Conservation (phyloP, 1,140 invertebrate genomes). For the Drosophila ogumai region DNA sequence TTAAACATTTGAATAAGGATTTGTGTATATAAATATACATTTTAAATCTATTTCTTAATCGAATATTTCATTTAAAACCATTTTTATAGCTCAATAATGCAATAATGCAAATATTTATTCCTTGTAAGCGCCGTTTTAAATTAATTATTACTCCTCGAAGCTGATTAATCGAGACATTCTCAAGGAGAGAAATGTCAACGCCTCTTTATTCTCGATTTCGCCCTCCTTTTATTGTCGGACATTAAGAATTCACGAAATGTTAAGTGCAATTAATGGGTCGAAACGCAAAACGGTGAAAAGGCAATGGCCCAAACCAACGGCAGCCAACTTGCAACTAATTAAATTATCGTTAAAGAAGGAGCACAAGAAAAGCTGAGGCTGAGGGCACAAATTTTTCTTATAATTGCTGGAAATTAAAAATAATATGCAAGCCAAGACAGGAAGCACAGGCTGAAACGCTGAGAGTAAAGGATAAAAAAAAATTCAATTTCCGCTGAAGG, state of each 20-base stretch:
- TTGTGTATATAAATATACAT: neutral
- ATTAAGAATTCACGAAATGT: slow-evolving; percentile 74
- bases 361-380: slow-evolving; percentile 9
- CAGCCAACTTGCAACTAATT: slow-evolving; percentile 72
- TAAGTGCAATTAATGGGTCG: slow-evolving; percentile 78
- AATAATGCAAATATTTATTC: neutral
- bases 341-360: slow-evolving; percentile 70
- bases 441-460: slow-evolving; percentile 9
- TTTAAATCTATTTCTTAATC: neutral
- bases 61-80: too few species aligned
- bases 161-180: slow-evolving; percentile 62
- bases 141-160: slow-evolving; percentile 2
- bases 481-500: slow-evolving; percentile 68
- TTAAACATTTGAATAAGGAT: neutral
- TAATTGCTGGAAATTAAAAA: slow-evolving; percentile 69
- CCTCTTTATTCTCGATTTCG: slow-evolving; percentile 20
- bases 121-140: too few species aligned
- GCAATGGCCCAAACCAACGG: slow-evolving; percentile 29
- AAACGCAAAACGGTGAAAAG: slow-evolving; percentile 41
- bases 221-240: slow-evolving; percentile 22
- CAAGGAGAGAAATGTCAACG: slow-evolving; percentile 33
- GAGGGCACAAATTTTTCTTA: slow-evolving; percentile 53
- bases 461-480: slow-evolving; percentile 46
- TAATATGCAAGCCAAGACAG: slow-evolving; percentile 31
- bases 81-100: too few species aligned